Conservation (phyloP, 2,888 invertebrate species). For the Boloria selene region DNA sequence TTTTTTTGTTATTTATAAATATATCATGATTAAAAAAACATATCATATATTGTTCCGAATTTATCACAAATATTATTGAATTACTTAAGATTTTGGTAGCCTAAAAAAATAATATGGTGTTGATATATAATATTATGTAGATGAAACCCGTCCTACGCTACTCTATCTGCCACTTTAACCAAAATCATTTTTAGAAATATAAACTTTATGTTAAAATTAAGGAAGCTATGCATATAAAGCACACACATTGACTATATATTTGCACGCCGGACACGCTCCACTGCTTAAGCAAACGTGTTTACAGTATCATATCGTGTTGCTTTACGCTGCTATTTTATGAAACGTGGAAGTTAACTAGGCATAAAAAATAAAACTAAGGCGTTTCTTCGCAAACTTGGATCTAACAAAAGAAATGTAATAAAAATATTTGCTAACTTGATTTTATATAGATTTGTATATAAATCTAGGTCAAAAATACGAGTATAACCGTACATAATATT, state of each 20-base stretch:
- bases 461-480: too few species aligned
- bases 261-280: constrained; percentile 27
- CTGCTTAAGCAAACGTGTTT: constrained; percentile 25
- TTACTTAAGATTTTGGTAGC: too few species aligned
- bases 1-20: too few species aligned
- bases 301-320: constrained; percentile 16
- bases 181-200: background rate
- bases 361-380: background rate
- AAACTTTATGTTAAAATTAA: background rate
- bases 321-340: constrained; percentile 24
- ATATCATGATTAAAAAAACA: too few species aligned
- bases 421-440: background rate
- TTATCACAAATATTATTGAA: too few species aligned
- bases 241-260: constrained; percentile 8
- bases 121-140: too few species aligned
- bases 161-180: too few species aligned
- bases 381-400: background rate
- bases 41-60: too few species aligned
- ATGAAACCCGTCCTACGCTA: too few species aligned
- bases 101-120: too few species aligned
- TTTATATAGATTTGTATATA: background rate
- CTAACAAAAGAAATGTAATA: background rate
- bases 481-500: too few species aligned
- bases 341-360: constrained; percentile 18
- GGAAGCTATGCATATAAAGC: constrained; percentile 1